Evolutionary conservation across 2,113 vertebrate genomes (phyloP).

Genomic region (Diglossa brunneiventris): DNA sequence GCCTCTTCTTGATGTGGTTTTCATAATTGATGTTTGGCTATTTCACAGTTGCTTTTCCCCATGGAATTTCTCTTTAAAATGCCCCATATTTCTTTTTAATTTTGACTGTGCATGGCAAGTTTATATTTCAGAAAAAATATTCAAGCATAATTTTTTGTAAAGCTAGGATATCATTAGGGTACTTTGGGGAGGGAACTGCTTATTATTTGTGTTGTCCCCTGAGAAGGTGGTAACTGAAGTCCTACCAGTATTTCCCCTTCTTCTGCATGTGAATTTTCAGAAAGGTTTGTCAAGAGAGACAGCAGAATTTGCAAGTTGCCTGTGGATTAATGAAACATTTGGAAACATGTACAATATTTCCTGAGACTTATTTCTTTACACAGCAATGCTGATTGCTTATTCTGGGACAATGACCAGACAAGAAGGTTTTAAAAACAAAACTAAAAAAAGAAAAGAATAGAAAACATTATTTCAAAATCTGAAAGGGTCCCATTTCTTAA

Average conservation of each 20-base stretch:
- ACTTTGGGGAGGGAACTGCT: background rate
- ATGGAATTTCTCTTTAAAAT: slow-evolving; percentile 47
- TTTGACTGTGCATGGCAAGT: slow-evolving; percentile 7
- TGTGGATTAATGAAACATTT: slow-evolving; percentile 23
- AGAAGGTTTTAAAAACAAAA: background rate
- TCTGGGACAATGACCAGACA: background rate
- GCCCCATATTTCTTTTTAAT: slow-evolving; percentile 31
- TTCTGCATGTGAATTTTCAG: background rate
- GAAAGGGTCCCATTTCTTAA: background rate
- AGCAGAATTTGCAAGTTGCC: background rate
- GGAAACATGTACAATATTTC: background rate
- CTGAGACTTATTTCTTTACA: background rate
- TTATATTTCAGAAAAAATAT: slow-evolving; percentile 25
- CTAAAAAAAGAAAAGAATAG: background rate
- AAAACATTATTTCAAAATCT: background rate
- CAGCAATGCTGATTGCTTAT: background rate
- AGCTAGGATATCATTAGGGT: background rate
- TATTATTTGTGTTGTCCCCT: background rate
- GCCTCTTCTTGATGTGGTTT: slow-evolving; percentile 40
- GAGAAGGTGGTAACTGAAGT: slow-evolving; percentile 4
- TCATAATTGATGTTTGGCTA: slow-evolving; percentile 47
- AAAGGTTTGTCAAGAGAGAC: background rate
- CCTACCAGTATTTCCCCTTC: background rate
- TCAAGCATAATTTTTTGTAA: background rate
- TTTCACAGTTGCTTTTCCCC: slow-evolving; percentile 23